These are phyloP conservation scores for Sebastiscus tertius DNA, from an alignment of 2,797 vertebrate genomes.

Conservation along the genomic window DNA sequence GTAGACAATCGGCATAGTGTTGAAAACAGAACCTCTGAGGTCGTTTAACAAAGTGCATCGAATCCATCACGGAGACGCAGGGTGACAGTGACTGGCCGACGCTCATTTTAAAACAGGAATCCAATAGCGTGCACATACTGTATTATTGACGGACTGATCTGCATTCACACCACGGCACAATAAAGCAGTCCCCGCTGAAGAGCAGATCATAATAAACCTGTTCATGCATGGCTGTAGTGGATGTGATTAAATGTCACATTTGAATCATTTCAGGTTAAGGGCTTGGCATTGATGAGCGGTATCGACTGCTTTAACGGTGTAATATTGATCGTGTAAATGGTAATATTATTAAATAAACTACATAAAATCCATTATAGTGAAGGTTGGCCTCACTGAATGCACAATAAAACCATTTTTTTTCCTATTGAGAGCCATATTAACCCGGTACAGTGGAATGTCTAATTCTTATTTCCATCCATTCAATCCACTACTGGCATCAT, in stretches of 20 bases:
- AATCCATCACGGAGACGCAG: slow-evolving; percentile 19
- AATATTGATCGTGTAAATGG: slow-evolving; percentile 7
- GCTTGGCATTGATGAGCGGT: neutral
- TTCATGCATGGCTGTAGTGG: neutral
- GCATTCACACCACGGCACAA: neutral
- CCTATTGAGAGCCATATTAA: neutral
- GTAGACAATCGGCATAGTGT: neutral
- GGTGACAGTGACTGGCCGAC: neutral
- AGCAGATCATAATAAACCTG: neutral
- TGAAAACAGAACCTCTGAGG: slow-evolving; percentile 18
- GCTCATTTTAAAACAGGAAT: slow-evolving; percentile 20
- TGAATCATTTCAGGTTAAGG: slow-evolving; percentile 11
- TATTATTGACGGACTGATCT: slow-evolving; percentile 27
- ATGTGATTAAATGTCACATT: slow-evolving; percentile 27
- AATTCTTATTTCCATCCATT: neutral
- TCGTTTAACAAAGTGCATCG: slow-evolving; percentile 14
- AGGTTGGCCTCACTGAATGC: neutral
- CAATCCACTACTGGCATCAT: no score
- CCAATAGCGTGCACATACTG: neutral
- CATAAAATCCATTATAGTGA: slow-evolving; percentile 8
- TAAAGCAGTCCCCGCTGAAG: neutral
- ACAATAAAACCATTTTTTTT: neutral
- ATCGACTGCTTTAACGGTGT: slow-evolving; percentile 11
- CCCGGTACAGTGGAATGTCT: neutral
- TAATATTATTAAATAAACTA: slow-evolving; percentile 3